phyloP scores from a whole-genome alignment of 23 tunicate genomes.

The Corella eumyota region DNA sequence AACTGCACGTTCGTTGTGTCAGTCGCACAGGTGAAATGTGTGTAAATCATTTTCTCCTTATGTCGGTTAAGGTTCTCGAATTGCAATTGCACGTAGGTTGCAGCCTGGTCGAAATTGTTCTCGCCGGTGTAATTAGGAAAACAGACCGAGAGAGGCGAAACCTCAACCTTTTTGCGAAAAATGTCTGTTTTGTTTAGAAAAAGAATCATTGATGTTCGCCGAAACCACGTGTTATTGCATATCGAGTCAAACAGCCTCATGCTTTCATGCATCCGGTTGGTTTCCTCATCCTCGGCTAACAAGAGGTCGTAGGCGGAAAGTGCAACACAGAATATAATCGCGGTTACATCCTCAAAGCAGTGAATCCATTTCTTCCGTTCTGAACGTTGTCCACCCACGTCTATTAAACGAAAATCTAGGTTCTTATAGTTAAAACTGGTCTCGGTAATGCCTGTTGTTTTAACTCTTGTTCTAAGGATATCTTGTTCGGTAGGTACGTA shows the following conservation, averaged over 20 bases:
- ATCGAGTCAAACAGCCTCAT: conserved; percentile 60
- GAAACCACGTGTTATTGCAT: conserved; percentile 79
- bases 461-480: conserved; percentile 83
- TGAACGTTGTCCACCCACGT: conserved; percentile 91
- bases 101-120: conserved; percentile 61
- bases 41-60: conserved; percentile 64
- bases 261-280: conserved; percentile 90
- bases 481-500: conserved; percentile 95
- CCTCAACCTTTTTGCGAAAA: conserved; percentile 42
- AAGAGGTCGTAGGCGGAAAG: conserved; percentile 81
- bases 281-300: conserved; percentile 81
- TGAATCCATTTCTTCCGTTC: conserved; percentile 96
- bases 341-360: conserved; percentile 86
- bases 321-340: conserved; percentile 91
- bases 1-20: conserved; percentile 86
- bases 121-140: conserved; percentile 59
- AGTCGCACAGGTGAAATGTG: conserved; percentile 91
- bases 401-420: conserved; percentile 62
- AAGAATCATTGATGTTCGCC: conserved; percentile 59
- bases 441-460: conserved; percentile 97
- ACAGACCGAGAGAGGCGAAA: conserved; percentile 41
- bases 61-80: conserved; percentile 56
- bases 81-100: conserved; percentile 38
- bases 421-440: conserved; percentile 76
- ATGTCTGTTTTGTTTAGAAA: conserved; percentile 77